Base-by-base conservation (phyloP, 2,113 vertebrate species). In the Cynoglossus semilaevis region DNA sequence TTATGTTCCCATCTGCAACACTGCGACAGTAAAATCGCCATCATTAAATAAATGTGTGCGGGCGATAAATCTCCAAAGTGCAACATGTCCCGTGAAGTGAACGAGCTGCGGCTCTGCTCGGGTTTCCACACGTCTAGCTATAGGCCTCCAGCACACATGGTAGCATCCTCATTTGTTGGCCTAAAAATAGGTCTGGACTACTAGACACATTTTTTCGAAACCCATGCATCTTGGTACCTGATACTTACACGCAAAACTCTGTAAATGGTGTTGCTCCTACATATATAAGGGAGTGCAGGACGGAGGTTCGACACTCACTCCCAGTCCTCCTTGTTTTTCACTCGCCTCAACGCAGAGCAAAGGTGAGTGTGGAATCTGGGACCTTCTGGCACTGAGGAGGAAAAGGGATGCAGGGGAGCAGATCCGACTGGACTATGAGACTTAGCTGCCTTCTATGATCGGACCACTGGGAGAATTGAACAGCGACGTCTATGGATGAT, bases 171-270 rank as follows among this genome's bases (percentile, higher is more conserved):
- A 81, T 91, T 86, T 90, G 83, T 88, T 84, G 73, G 6, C 73
- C 85, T 90, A 90, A 91, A 90, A 89, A 91, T 91, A 92, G 85
- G 16, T 74, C 58, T 15, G 42, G 87, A 85, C 89, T 79, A 92
- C 57, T 91, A 79, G 89, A 90, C 90, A 91, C 81, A 91, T 92
- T 90, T 92, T 90, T 86, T 87, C 41, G 83, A 89, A 88, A 88
- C 82, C 72, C 79, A 79, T 82, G 84, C 78, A 88, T 88, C 79
- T 88, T 75, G 77, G 87, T 81, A 91, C 80, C 83, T 43, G 82
- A 90, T 87, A 91, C 87, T 73, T 80, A 74, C 72, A 76, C 67
- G 72, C 76, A 74, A 88, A 86, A 72, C 77, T 58, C 89, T 90
- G 86, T 89, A 92, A 89, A 90, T 88, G 89, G 86, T 86, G 78